These are phyloP conservation scores for Aeoliscus strigatus DNA, from an alignment of 2,797 vertebrate species.

Conservation along the genomic window DNA sequence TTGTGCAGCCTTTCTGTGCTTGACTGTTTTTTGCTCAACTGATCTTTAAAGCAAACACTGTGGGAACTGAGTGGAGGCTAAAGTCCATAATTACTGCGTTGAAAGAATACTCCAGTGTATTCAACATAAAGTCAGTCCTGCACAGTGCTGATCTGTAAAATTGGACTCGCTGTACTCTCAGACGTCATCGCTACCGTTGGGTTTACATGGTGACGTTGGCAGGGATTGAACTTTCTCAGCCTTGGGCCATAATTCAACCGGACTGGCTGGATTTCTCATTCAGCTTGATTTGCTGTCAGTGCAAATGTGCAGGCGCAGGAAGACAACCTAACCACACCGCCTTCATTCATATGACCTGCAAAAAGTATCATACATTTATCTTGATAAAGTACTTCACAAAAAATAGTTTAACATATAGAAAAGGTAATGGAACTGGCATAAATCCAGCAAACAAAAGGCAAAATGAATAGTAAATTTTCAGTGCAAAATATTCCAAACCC, in stretches of 20 bases:
- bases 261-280: slow-evolving; percentile 24
- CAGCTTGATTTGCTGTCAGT: slow-evolving; percentile 26
- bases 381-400: not conserved
- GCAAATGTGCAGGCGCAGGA: slow-evolving; percentile 9
- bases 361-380: not conserved
- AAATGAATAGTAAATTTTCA: not conserved
- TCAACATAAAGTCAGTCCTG: slow-evolving; percentile 8
- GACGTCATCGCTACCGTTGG: slow-evolving; percentile 16
- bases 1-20: slow-evolving; percentile 26
- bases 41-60: slow-evolving; percentile 17
- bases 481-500: slow-evolving; percentile 1
- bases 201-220: slow-evolving; percentile 12
- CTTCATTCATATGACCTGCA: slow-evolving; percentile 8
- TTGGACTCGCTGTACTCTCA: slow-evolving; percentile 16
- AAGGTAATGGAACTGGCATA: too few species aligned
- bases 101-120: not conserved
- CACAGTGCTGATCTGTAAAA: too few species aligned
- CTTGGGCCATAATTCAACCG: slow-evolving; percentile 4
- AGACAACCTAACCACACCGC: not conserved
- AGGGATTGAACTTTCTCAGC: slow-evolving; percentile 8
- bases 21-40: slow-evolving; percentile 27
- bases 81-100: slow-evolving; percentile 9
- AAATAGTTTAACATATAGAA: too few species aligned
- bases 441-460: too few species aligned
- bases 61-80: slow-evolving; percentile 10